Evolutionary conservation across 2,113 vertebrate genomes (phyloP), one percentile per base, ranked within the genome.

Genomic region (Dicerorhinus sumatrensis): DNA sequence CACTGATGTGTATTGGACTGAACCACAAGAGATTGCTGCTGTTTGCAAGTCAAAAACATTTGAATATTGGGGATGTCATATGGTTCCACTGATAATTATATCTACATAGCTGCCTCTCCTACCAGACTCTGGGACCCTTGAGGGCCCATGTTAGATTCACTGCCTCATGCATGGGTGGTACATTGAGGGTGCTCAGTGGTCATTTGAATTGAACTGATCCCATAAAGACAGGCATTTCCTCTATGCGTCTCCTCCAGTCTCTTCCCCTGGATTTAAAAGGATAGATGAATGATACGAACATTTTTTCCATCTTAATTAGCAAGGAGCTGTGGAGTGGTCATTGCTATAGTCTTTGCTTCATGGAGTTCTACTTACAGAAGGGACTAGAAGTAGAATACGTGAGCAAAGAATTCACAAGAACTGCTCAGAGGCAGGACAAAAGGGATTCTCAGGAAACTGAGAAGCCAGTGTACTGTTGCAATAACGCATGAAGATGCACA

Each of bases 81-180:
- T 4, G 16, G 36, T 77, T 92, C 8, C 33, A 86, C 18, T 5
- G 5, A 42, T 60, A 46, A 63, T 70, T 31, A 63, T 51, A 63
- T 81, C 80, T 84, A 84, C n/a, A 20, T 18, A 58, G 46, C 65
- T 91, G 80, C n/a, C 65, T 96, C 31, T 87, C n/a, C 88, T 76
- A 27, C 21, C 69, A 86, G 69, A 51, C 13, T 86, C 73, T 58
- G 58, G 14, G 56, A 3, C 3, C 80, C 80, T 23, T 29, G 11
- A 84, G 18, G 31, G 33, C 77, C 39, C 54, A 33, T 14, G 12
- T 39, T 67, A 39, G 76, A 88, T 25, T 58, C 42, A 80, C 16
- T 8, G 46, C 29, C 7, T 65, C 39, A 5, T 51, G 54, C 23
- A 60, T n/a, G 36, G 18, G 6, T 39, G 79, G 31, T 23, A 36